Percentiles rank a stretch among this genome's conserved stretches.
Evolutionary conservation across 2,797 vertebrate species (phyloP).

Genomic region (Trachops cirrhosus): DNA sequence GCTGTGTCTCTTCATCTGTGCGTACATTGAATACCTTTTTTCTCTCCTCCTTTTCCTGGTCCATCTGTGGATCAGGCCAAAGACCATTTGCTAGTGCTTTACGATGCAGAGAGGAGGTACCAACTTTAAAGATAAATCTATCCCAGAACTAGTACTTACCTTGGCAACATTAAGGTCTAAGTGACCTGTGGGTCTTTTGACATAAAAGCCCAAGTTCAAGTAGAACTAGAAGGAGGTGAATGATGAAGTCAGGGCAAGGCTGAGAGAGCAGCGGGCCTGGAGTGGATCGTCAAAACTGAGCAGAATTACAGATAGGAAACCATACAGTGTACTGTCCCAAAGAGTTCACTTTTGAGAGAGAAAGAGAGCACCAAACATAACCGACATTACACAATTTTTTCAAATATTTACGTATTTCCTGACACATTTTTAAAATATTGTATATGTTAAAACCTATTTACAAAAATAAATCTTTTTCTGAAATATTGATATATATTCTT

Average conservation of each 20-base stretch:
- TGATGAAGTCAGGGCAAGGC: background rate
- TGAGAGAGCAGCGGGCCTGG: background rate
- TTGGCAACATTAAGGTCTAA: background rate
- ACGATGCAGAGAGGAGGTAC: background rate
- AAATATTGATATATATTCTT: background rate
- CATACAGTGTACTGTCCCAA: too few species aligned
- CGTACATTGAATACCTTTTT: background rate
- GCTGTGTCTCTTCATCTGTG: background rate
- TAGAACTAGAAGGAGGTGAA: background rate
- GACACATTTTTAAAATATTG: background rate
- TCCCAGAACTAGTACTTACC: background rate
- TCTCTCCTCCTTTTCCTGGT: background rate
- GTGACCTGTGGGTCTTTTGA: background rate
- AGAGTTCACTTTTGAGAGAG: background rate
- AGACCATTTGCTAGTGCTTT: background rate
- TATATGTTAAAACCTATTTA: background rate
- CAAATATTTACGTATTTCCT: background rate
- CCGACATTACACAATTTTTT: background rate
- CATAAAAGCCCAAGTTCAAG: background rate
- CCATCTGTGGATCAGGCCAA: background rate
- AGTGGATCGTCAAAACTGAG: background rate
- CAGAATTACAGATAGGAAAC: background rate
- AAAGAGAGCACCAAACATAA: background rate
- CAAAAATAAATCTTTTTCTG: background rate
- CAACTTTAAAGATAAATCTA: background rate